A percentile compares a stretch with the other conserved stretches of the same genome.
Evolutionary conservation across 2,888 invertebrate genomes (phyloP).

Genomic region (Baccha elongata): DNA sequence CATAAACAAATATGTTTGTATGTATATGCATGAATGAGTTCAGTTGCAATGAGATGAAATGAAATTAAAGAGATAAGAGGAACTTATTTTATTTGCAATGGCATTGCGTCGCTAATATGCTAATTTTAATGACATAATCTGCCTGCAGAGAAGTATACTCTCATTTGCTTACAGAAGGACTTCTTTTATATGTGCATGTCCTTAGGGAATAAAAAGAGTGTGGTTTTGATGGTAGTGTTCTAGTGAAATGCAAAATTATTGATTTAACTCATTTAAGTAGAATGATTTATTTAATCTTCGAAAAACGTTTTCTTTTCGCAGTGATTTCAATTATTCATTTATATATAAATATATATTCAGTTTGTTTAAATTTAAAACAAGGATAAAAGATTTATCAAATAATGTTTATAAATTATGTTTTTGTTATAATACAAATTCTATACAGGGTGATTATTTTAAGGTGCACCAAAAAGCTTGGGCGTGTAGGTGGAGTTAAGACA

Average conservation of each 20-base stretch:
- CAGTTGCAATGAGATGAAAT: not conserved
- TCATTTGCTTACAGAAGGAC: not conserved
- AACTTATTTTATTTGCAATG: conserved; percentile 3
- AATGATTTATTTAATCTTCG: not conserved
- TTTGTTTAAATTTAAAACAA: no score
- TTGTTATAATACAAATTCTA: no score
- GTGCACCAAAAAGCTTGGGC: no score
- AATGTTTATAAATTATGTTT: no score
- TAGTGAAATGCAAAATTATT: not conserved
- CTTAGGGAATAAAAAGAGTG: not conserved
- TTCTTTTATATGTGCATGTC: conserved; percentile 2
- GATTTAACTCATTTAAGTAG: not conserved
- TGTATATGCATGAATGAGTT: not conserved
- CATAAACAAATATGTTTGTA: not conserved
- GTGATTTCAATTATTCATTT: no score
- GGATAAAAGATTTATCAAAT: no score
- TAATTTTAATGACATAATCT: conserved; percentile 11
- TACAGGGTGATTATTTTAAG: no score
- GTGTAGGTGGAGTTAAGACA: no score
- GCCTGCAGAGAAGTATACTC: not conserved
- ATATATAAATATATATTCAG: no score
- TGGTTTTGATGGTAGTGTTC: not conserved
- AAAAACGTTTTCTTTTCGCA: no score
- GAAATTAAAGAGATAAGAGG: not conserved
- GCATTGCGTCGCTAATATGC: conserved; percentile 1